Evolutionary conservation across 2,888 invertebrate species (phyloP).

Genomic region (Xestia sexstrigata): DNA sequence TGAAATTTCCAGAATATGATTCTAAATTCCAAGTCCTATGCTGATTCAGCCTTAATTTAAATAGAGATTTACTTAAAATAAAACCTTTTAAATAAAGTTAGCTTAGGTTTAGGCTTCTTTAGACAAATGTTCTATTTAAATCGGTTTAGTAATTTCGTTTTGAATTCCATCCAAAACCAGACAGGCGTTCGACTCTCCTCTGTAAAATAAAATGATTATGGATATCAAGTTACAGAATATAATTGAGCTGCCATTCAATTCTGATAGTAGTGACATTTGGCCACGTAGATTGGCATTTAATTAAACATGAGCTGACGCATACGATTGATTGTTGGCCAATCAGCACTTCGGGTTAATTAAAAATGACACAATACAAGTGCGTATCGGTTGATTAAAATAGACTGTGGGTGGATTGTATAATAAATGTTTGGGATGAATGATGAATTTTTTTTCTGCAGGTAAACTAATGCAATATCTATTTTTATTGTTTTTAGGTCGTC

Average conservation of each 20-base stretch:
- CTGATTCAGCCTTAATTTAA: conserved; percentile 5
- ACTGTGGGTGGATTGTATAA: not conserved
- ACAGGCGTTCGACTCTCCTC: not conserved
- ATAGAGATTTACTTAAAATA: conserved; percentile 12
- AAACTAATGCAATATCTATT: not conserved
- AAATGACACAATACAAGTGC: conserved; percentile 16
- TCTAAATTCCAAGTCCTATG: not conserved
- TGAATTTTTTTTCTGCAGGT: no score
- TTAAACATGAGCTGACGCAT: conserved; percentile 41
- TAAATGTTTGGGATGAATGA: not conserved
- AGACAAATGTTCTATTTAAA: not conserved
- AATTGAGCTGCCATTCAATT: conserved; percentile 41
- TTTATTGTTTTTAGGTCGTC: no score
- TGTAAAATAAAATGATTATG: conserved; percentile 15
- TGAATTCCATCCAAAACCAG: not conserved
- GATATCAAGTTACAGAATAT: conserved; percentile 36
- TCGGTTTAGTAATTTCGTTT: not conserved
- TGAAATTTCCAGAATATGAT: not conserved
- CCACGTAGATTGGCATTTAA: conserved; percentile 53
- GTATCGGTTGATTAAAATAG: conserved; percentile 24
- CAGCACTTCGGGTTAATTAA: conserved; percentile 39
- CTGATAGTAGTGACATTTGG: conserved; percentile 32
- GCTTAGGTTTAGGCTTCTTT: no score
- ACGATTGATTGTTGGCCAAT: conserved; percentile 45
- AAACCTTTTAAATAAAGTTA: not conserved